phyloP scores from a whole-genome alignment of 1,140 invertebrate genomes.

The Orius insidiosus region DNA sequence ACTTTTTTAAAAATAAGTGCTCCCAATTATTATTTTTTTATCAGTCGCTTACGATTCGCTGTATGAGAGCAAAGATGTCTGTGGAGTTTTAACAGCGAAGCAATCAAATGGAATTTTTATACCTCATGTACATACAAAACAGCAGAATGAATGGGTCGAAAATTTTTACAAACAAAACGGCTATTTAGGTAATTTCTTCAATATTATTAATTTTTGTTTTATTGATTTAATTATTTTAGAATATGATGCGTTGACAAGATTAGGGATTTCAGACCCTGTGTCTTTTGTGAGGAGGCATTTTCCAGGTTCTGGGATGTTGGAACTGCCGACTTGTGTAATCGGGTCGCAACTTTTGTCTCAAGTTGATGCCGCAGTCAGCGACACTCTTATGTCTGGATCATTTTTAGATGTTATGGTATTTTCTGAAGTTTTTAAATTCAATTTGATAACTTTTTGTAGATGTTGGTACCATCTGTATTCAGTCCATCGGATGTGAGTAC shows the following conservation, averaged over 20 bases:
- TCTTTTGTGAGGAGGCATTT: slow-evolving; percentile 64
- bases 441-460: slow-evolving; percentile 25
- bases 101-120: slow-evolving; percentile 64
- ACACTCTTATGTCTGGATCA: slow-evolving; percentile 51
- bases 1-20: slow-evolving; percentile 11
- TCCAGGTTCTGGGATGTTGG: slow-evolving; percentile 44
- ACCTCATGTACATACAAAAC: slow-evolving; percentile 74
- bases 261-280: slow-evolving; percentile 76
- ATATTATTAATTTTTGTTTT: background rate
- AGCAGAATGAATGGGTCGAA: slow-evolving; percentile 76
- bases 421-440: slow-evolving; percentile 7
- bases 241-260: slow-evolving; percentile 70
- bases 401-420: slow-evolving; percentile 57
- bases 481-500: slow-evolving; percentile 54
- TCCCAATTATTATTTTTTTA: slow-evolving; percentile 16
- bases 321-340: slow-evolving; percentile 60
- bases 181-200: slow-evolving; percentile 48
- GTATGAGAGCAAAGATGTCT: slow-evolving; percentile 46
- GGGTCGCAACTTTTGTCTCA: slow-evolving; percentile 56
- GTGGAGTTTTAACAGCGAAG: slow-evolving; percentile 62
- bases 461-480: slow-evolving; percentile 62
- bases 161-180: slow-evolving; percentile 88
- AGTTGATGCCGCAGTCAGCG: slow-evolving; percentile 68
- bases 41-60: slow-evolving; percentile 45
- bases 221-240: slow-evolving; percentile 42